Evolutionary conservation across 2,113 vertebrate genomes (phyloP).

Genomic region (Corvus moneduloides): DNA sequence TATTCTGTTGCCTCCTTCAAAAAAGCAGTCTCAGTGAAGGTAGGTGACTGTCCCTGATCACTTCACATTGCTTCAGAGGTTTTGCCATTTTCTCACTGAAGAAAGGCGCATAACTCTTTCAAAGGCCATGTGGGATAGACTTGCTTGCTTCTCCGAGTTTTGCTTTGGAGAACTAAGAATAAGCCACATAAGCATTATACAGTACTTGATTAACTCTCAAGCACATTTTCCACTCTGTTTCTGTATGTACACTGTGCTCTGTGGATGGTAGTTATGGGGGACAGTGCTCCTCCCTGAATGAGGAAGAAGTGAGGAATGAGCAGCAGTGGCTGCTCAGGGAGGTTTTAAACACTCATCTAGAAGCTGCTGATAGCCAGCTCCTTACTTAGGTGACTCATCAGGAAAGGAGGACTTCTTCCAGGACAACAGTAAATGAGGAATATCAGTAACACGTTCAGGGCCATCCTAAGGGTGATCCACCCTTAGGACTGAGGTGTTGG

Average conservation of each 20-base stretch:
- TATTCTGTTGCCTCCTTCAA: not conserved
- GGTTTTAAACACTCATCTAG: not conserved
- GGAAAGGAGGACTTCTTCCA: not conserved
- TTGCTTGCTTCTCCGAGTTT: not conserved
- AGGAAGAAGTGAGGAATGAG: not conserved
- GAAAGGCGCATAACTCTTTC: not conserved
- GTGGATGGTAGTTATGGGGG: not conserved
- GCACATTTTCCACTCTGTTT: not conserved
- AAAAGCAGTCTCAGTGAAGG: not conserved
- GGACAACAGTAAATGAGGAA: not conserved
- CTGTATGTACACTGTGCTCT: not conserved
- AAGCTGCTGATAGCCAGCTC: not conserved
- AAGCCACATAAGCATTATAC: not conserved
- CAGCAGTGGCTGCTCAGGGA: not conserved
- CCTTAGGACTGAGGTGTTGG: not conserved
- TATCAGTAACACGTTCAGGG: accelerated
- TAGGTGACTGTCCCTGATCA: not conserved
- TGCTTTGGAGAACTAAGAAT: not conserved
- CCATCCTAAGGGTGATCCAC: not conserved
- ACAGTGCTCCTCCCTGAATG: not conserved
- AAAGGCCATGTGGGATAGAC: not conserved
- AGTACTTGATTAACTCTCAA: not conserved
- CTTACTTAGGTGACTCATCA: not conserved
- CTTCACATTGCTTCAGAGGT: not conserved
- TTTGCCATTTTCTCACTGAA: not conserved